Conservation (phyloP, 2,113 vertebrate species). For the Erythrolamprus reginae region DNA sequence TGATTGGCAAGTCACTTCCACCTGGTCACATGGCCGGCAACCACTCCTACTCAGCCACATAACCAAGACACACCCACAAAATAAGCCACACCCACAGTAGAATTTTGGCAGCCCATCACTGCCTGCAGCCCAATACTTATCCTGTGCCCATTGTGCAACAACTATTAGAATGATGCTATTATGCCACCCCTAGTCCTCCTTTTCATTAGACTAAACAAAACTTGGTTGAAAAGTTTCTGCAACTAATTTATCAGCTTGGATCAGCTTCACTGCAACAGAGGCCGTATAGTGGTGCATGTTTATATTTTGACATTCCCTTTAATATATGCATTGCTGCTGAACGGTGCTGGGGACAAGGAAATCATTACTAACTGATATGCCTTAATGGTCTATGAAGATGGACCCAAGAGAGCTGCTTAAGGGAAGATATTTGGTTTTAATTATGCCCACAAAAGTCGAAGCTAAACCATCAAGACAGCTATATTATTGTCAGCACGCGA, state of each 20-base stretch:
- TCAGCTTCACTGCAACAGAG: slow-evolving; percentile 49
- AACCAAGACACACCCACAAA: no score
- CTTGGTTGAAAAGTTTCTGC: slow-evolving; percentile 46
- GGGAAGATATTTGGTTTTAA: slow-evolving; percentile 71
- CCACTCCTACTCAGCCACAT: no score
- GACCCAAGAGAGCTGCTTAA: slow-evolving; percentile 66
- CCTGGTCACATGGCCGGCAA: no score
- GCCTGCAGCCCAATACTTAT: no score
- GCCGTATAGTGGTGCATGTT: slow-evolving; percentile 55
- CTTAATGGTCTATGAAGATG: slow-evolving; percentile 70
- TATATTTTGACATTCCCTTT: slow-evolving; percentile 32
- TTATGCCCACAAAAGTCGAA: slow-evolving; percentile 63
- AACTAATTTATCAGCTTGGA: slow-evolving; percentile 54
- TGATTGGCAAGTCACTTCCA: no score
- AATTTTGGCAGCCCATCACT: no score
- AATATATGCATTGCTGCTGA: slow-evolving; percentile 61
- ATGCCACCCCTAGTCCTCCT: neutral
- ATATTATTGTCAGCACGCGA: slow-evolving; percentile 65
- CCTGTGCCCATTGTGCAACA: no score
- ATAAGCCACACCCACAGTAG: no score
- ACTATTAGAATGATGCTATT: neutral
- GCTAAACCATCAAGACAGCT: slow-evolving; percentile 61
- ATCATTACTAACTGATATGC: slow-evolving; percentile 75
- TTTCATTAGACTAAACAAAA: slow-evolving; percentile 26
- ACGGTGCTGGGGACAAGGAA: slow-evolving; percentile 56